Conservation (phyloP, 2,797 vertebrate species). For the Lycodopsis pacificus region DNA sequence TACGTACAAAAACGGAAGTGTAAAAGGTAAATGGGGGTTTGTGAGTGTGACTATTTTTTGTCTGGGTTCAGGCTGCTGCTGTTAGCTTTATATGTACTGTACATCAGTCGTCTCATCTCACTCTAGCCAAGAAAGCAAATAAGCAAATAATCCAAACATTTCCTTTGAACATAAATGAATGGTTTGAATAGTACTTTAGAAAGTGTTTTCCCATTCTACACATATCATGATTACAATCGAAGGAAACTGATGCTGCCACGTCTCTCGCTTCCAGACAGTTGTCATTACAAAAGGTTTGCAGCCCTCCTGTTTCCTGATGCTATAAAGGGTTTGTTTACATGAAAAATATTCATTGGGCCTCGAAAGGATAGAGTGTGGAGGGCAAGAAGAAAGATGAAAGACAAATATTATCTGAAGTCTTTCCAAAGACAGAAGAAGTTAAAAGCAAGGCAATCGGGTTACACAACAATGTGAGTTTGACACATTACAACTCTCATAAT, state of each 20-base stretch:
- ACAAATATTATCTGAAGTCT: not conserved
- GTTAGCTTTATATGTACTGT: not conserved
- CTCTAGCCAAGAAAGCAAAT: not conserved
- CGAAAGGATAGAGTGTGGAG: not conserved
- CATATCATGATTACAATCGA: not conserved
- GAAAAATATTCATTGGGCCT: not conserved
- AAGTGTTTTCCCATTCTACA: not conserved
- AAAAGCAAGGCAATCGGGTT: not conserved
- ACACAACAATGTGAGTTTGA: slow-evolving; percentile 14
- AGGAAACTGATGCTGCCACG: not conserved
- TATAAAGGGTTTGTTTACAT: not conserved
- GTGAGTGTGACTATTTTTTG: not conserved
- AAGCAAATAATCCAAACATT: not conserved
- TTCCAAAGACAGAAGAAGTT: slow-evolving; percentile 11
- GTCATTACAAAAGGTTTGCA: not conserved
- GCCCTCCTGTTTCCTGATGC: not conserved
- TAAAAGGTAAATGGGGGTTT: not conserved
- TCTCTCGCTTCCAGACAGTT: not conserved
- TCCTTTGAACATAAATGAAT: not conserved
- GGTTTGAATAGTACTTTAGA: not conserved
- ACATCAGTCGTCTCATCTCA: not conserved
- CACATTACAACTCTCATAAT: slow-evolving; percentile 28
- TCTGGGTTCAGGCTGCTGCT: not conserved
- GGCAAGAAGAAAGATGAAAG: not conserved
- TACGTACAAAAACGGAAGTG: not conserved